Base-by-base conservation (phyloP, 2,113 vertebrate species). In the Sturnira hondurensis region DNA sequence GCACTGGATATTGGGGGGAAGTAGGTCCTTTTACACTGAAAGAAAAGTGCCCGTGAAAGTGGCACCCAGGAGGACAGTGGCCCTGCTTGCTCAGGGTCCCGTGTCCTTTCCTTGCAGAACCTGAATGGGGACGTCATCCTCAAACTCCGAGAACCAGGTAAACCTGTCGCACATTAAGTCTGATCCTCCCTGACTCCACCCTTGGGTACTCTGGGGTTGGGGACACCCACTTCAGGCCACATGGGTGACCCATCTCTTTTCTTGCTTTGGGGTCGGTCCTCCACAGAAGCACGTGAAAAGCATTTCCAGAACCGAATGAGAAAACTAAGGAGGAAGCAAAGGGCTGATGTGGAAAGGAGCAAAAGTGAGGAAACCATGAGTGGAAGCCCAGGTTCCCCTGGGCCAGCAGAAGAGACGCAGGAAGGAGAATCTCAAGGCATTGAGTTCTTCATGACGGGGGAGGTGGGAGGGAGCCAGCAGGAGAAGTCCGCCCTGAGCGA, bases 61-160 rank as follows among this genome's bases (percentile, higher is more conserved):
- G 5, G 36, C 2, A 0, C 12, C 73, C 38, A n/a, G 52, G 22
- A 84, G 61, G 74, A 88, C 61, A 20, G 31, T n/a, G 36, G 16
- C 47, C 4, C 36, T 7, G 19, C 10, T 24, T 38, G 68, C 36
- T 81, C 36, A 38, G 22, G 84, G 45, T 84, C 65, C 58, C 4
- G 0, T 87, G 16, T 54, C 91, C 76, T 94, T 81, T 56, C 68
- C 38, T 94, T 61, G 24, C 80, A 97, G 97, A 96, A 94, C 91
- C 74, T 97, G 93, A 26, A 71, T 10, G 97, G 97, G 17, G 91
- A 96, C 52, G 74, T 97, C 73, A 14, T 89, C 80, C 83, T 97
- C 89, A 96, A 58, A 52, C 20, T 80, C 78, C 96, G 96, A 68
- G 73, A 96, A 86, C 97, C 97, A 97, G 97, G 97, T 97, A 97